Evolutionary conservation across 2,888 invertebrate species (phyloP).

Genomic region (Diaprepes abbreviatus): DNA sequence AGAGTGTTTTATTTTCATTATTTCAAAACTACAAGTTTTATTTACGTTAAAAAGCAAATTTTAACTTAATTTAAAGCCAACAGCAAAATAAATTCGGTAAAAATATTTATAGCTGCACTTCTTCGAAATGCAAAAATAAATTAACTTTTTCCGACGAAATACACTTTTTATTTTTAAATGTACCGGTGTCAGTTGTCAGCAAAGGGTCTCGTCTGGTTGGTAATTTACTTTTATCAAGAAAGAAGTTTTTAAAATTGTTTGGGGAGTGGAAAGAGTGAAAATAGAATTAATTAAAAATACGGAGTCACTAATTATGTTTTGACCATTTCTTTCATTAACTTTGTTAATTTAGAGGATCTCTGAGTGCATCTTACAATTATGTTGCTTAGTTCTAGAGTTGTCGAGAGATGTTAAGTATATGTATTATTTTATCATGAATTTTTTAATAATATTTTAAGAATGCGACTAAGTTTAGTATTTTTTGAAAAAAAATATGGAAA

Average conservation of each 20-base stretch:
- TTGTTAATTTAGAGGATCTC: too few species aligned
- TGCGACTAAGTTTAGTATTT: too few species aligned
- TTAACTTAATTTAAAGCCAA: background rate
- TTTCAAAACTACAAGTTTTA: background rate
- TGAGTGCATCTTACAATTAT: too few species aligned
- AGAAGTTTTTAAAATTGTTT: background rate
- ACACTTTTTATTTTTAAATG: background rate
- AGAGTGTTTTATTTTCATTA: background rate
- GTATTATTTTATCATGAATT: too few species aligned
- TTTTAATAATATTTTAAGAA: too few species aligned
- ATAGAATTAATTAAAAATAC: too few species aligned
- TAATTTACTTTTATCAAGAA: background rate
- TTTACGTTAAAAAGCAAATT: background rate
- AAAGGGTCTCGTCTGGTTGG: background rate
- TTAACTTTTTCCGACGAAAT: background rate
- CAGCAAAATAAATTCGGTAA: background rate
- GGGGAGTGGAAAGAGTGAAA: too few species aligned
- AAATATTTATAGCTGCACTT: background rate
- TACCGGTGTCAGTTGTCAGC: background rate
- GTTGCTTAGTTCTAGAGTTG: too few species aligned
- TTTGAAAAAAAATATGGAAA: too few species aligned
- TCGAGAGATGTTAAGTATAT: too few species aligned
- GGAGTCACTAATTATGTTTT: too few species aligned
- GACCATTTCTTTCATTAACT: too few species aligned
- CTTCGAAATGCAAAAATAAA: background rate